A percentile compares a stretch with the other conserved stretches of the same genome.
Conservation (phyloP, 2,797 vertebrate species). For the Acestrorhynchus altus region DNA sequence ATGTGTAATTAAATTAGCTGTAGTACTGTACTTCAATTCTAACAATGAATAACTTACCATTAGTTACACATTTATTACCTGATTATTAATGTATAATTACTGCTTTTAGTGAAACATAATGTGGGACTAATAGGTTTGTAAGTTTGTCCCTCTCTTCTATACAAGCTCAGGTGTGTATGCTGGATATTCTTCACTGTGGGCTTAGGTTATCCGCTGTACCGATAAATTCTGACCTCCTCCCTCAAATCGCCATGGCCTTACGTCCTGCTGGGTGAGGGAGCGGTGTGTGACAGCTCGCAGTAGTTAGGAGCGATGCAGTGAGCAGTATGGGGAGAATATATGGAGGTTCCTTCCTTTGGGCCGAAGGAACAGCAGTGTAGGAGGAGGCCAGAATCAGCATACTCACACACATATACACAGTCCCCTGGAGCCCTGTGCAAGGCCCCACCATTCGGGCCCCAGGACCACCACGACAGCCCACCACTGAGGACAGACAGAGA, state of each 20-base stretch:
- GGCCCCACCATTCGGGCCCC: slow-evolving; percentile 44
- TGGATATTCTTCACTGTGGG: too few relatives aligned
- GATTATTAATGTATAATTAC: too few relatives aligned
- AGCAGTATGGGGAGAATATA: slow-evolving; percentile 34
- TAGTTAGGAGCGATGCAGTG: not conserved
- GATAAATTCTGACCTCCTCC: not conserved
- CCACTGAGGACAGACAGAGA: slow-evolving; percentile 38
- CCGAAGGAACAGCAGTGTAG: slow-evolving; percentile 34
- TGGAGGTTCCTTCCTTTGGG: slow-evolving; percentile 53
- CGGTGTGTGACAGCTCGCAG: not conserved
- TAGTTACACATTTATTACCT: too few relatives aligned
- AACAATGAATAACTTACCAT: too few relatives aligned
- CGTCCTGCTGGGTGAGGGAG: not conserved
- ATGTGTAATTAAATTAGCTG: too few relatives aligned
- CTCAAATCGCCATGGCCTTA: not conserved
- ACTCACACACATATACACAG: slow-evolving; percentile 23
- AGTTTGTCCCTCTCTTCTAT: too few relatives aligned
- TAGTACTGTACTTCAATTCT: too few relatives aligned
- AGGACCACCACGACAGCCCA: slow-evolving; percentile 51
- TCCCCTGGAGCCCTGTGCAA: slow-evolving; percentile 45
- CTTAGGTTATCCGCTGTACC: not conserved
- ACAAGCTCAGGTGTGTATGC: too few relatives aligned
- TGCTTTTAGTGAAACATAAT: too few relatives aligned
- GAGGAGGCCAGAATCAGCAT: slow-evolving; percentile 4
- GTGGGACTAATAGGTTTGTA: too few relatives aligned